A percentile compares a stretch with the other conserved stretches of the same genome.
These are phyloP conservation scores for Xylophagus ater DNA, from an alignment of 2,888 invertebrate genomes.

Conservation along the genomic window DNA sequence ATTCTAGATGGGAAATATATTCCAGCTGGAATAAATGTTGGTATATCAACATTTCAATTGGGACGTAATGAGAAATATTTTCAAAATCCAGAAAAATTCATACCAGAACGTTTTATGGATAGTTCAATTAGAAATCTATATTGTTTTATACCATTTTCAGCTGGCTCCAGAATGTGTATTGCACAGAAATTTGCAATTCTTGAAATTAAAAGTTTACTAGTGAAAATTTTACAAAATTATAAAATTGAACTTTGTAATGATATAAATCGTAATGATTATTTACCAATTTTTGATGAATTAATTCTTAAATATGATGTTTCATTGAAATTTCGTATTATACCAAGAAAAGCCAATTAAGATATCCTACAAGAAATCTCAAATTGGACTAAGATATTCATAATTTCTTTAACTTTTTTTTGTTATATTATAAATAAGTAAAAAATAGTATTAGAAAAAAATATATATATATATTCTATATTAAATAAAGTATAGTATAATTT, in stretches of 20 bases:
- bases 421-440: no score
- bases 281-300: no score
- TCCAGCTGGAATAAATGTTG: constrained; percentile 35
- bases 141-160: constrained; percentile 37
- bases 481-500: no score
- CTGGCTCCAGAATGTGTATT: constrained; percentile 38
- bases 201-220: constrained; percentile 33
- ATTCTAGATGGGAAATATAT: constrained; percentile 32
- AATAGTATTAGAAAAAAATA: no score
- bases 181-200: constrained; percentile 38
- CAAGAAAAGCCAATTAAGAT: no score
- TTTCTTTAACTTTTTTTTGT: no score
- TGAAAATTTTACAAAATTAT: constrained; percentile 32
- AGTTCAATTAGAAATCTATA: constrained; percentile 33
- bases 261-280: no score
- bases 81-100: constrained; percentile 29
- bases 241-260: constrained; percentile 30
- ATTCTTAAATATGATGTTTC: no score
- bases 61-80: constrained; percentile 32
- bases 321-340: no score
- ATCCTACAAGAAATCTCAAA: no score
- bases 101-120: constrained; percentile 35
- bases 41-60: constrained; percentile 30
- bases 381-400: no score
- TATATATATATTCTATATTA: no score